Base-by-base conservation (phyloP, 2,888 invertebrate genomes). In the Antheraea yamamai region DNA sequence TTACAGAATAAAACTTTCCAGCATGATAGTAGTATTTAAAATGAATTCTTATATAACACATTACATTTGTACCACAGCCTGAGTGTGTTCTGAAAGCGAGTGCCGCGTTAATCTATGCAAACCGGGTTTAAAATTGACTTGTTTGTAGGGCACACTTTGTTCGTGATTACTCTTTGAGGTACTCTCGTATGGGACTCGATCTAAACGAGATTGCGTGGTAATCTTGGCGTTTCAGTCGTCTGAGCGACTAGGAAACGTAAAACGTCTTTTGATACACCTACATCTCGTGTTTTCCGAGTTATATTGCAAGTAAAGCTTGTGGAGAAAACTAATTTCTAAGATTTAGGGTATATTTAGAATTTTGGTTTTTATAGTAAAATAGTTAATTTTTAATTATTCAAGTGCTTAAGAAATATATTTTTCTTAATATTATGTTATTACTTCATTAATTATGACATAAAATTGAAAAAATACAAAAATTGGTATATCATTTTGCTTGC, bases 111-210 rank as follows among this genome's bases (percentile, higher is more conserved):
- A 92, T 92, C 90, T 91, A 92, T 92, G 92, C 91, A 91, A 92
- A 92, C 90, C 84, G 82, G 86, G 88, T 90, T 89, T 90, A 89
- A 91, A 90, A 92, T 92, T 89, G 91, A 91, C 90, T 92, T 92
- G 91, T 92, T 92, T 92, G 91, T 90, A 86, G 86, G 88, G 83
- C 87, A 85, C 87, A 85, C 85, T 86, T 87, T 81, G 84, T 81
- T 78, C 81, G 84, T 85, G 89, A 89, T 89, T 88, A 88, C 87
- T 81, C 79, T 70, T 81, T 81, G 81, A 76, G 78, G 77, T 77
- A 75, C 58, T 77, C 82, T 78, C 83, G 85, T 83, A 83, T 81
- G 81, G 81, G 78, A 84, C 82, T 83, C 87, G 85, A 88, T 88
- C 86, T 83, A 82, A 75, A 77, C 79, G 79, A 82, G 81, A 84